Base-by-base conservation (phyloP, 2,888 invertebrate species). In the Candidula unifasciata region DNA sequence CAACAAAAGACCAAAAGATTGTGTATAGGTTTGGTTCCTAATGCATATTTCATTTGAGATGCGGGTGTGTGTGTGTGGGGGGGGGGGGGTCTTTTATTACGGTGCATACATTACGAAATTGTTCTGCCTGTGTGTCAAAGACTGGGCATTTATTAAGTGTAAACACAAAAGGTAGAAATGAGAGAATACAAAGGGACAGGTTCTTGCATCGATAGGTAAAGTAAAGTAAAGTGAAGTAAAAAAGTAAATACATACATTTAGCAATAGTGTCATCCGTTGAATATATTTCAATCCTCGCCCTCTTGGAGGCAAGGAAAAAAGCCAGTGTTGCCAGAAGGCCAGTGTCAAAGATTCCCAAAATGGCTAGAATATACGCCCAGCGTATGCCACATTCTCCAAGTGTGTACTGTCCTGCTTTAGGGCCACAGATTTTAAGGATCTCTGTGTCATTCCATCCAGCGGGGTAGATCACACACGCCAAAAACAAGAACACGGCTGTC, bases 221-320 rank as follows among this genome's bases (percentile, higher is more conserved):
- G n/a, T n/a, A n/a, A n/a, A n/a, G n/a, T n/a, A n/a, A n/a, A n/a
- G n/a, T 44, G 44, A 44, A 73, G 27, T 71, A 37, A 52, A 52
- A 27, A 27, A 73, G n/a, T n/a, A n/a, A n/a, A n/a, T n/a, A 90
- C 92, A 90, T 87, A 93, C 93, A 92, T 87, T 91, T 92, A 33
- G 91, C 90, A 18, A 92, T 89, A 35, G 90, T 90, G 30, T 91
- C 90, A 68, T 88, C 88, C 27, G 89, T 85, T 18, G 89, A 87
- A 85, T 89, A 89, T n/a, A n/a, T 88, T 79, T 91, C 90, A 77
- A 90, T 89, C 87, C 92, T 92, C 54, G 93, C 93, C 93, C 98
- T 97, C 85, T 97, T 95, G 8, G 97, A 96, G 54, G 98, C 98
- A 89, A 99, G 95, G 92, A 98, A 97, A 94, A 99, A 98, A 5